These are phyloP conservation scores for Notarius lentiginosus DNA, from an alignment of 2,113 vertebrate species.

Conservation along the genomic window DNA sequence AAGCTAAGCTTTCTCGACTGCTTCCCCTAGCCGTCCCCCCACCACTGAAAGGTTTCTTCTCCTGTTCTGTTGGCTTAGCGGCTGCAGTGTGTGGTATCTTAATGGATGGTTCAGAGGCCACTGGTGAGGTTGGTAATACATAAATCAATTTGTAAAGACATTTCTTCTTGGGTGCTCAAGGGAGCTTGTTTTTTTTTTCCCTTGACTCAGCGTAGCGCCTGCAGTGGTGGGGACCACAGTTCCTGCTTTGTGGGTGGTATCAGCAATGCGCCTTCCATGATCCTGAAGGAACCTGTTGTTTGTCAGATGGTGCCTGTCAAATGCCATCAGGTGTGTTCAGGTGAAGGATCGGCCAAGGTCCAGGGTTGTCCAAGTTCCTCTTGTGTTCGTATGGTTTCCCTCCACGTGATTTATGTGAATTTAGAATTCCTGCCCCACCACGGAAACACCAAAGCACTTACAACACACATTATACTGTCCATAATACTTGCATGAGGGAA, in stretches of 20 bases:
- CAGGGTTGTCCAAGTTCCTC: background rate
- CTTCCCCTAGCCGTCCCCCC: background rate
- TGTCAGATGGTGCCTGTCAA: slow-evolving; percentile 14
- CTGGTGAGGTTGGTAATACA: slow-evolving; percentile 15
- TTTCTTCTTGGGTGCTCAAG: slow-evolving; percentile 11
- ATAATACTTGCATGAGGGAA: background rate
- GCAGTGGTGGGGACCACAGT: background rate
- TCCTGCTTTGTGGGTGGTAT: slow-evolving; percentile 6
- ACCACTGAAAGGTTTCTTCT: slow-evolving; percentile 17
- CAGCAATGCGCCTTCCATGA: background rate
- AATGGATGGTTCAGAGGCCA: slow-evolving; percentile 41
- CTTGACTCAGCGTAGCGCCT: background rate
- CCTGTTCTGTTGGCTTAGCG: background rate
- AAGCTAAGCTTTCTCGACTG: background rate
- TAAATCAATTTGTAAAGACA: slow-evolving; percentile 44
- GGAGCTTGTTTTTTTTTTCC: background rate
- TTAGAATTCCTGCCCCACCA: background rate
- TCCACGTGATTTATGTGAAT: background rate
- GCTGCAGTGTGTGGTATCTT: slow-evolving; percentile 24
- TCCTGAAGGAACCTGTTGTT: slow-evolving; percentile 29
- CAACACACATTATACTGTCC: background rate
- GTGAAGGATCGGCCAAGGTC: background rate
- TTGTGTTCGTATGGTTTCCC: background rate
- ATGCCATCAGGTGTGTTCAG: background rate
- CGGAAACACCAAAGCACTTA: background rate